Evolutionary conservation across 2,797 vertebrate species (phyloP), one percentile per base, ranked within the genome.

Genomic region (Myotis vivesi): DNA sequence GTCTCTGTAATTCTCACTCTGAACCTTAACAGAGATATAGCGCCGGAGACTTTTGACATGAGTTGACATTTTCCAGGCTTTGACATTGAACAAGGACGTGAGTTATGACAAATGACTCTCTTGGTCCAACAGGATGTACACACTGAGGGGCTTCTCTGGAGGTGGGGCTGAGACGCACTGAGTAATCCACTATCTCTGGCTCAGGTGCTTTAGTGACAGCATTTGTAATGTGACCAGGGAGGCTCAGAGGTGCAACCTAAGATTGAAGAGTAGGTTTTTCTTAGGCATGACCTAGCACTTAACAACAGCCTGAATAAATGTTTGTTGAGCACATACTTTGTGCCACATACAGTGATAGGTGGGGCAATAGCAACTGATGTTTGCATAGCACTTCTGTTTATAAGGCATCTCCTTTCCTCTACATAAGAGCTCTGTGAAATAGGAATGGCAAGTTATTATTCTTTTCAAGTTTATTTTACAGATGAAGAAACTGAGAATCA

Each of bases 1-100:
- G 71, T 57, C 41, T 92, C 88, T 91, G 80, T 49, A 72, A 84
- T 81, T 92, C 86, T 94, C 20, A 55, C 22, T 76, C 33, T 80
- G 72, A 92, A 89, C 49, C 53, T 71, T 91, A 75, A 88, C 3
- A 12, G 41, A 95, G 73, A 82, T 25, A 73, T 0, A 53, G 83
- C 36, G 36, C 66, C 28, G 51, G 80, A 95, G 64, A 86, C 55
- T 64, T 85, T 57, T 30, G 92, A 81, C 88, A 38, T 12, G 8
- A 57, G 44, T 55, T 55, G 73, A 83, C 41, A 55, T 77, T 91
- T 92, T 84, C 85, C 59, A 49, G 92, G 72, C 59, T 38, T 92
- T 92, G 85, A 95, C 71, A 91, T 6, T 84, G 91, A 94, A 77
- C 49, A 68, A 87, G 76, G 75, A 66, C 36, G 1, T 7, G 36